These are phyloP conservation scores for Sphaerophoria rueppellii DNA, from an alignment of 2,888 invertebrate genomes.

Conservation along the genomic window DNA sequence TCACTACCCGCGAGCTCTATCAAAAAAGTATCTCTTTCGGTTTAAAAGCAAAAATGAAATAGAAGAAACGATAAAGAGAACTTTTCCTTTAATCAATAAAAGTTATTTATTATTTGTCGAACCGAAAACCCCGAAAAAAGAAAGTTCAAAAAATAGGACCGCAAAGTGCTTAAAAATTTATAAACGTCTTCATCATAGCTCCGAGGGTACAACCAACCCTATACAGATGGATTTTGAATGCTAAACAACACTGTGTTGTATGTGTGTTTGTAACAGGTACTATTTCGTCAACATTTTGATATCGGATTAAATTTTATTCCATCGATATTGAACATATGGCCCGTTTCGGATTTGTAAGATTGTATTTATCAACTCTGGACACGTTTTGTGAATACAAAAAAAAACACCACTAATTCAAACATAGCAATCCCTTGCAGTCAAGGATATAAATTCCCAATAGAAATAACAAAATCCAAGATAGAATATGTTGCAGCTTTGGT, in stretches of 20 bases:
- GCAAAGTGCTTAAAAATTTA: constrained; percentile 29
- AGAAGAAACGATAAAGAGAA: neutral
- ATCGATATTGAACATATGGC: constrained; percentile 51
- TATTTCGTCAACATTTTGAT: constrained; percentile 35
- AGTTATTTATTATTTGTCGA: neutral
- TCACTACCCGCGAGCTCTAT: neutral
- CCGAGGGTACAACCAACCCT: neutral
- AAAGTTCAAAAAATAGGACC: neutral
- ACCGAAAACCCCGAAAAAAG: neutral
- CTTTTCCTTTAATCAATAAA: constrained; percentile 45
- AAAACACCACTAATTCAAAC: constrained; percentile 37
- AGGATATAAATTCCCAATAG: constrained; percentile 27
- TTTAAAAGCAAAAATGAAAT: constrained; percentile 1
- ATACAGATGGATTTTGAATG: constrained; percentile 30
- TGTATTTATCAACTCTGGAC: constrained; percentile 54
- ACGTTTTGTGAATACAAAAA: constrained; percentile 39
- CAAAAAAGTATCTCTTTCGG: neutral
- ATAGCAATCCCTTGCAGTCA: constrained; percentile 46
- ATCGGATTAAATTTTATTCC: constrained; percentile 64
- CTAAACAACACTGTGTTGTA: constrained; percentile 13
- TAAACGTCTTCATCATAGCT: constrained; percentile 28
- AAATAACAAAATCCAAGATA: constrained; percentile 47
- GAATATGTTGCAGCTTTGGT: constrained; percentile 39
- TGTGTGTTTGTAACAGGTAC: neutral
- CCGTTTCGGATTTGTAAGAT: neutral